Base-by-base conservation (phyloP, 2,888 invertebrate species). In the Periphyllus acericola region DNA sequence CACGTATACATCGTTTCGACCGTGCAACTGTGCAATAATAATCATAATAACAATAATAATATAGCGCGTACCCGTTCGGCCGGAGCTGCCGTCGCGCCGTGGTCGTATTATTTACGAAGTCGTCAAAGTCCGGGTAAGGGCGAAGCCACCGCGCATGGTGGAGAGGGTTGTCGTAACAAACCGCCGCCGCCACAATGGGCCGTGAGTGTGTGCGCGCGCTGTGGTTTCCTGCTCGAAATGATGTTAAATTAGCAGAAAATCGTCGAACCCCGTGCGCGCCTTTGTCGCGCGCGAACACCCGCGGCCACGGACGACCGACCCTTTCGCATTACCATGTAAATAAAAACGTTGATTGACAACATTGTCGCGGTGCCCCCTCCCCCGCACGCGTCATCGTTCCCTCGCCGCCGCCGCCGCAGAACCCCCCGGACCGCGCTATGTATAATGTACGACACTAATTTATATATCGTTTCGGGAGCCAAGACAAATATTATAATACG, bases 241-340 rank as follows among this genome's bases (percentile, higher is more conserved):
- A 89, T 89, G 90, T 90, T 90, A 89, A 90, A 90, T 90, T 90
- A 90, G 90, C 90, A 89, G 90, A 90, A 90, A 90, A 90, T 90
- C 90, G 90, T 89, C 80, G 52, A 17, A 21, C 71, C 72, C 72
- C 86, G 72, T 60, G 68, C 76, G 74, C 17, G 78, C 52, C 40
- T 75, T 84, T 84, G 76, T 84, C 60, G 68, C 25, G n/a, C 81
- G 76, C 76, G 40, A 76, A 71, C 85, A 68, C 85, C 85, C 29
- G 71, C 78, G 71, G 85, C 52, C 84, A 46, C n/a, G 25, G 36
- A n/a, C 11, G 9, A 14, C 34, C 68, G 85, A 79, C 86, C 85
- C 85, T 79, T 85, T 85, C 71, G n/a, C 52, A 81, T 87, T 87
- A 74, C 40, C 86, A 81, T 81, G 86, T 81, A 81, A 87, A 87